These are phyloP conservation scores for Anastrepha ludens DNA, from an alignment of 1,140 invertebrate species.

Conservation along the genomic window DNA sequence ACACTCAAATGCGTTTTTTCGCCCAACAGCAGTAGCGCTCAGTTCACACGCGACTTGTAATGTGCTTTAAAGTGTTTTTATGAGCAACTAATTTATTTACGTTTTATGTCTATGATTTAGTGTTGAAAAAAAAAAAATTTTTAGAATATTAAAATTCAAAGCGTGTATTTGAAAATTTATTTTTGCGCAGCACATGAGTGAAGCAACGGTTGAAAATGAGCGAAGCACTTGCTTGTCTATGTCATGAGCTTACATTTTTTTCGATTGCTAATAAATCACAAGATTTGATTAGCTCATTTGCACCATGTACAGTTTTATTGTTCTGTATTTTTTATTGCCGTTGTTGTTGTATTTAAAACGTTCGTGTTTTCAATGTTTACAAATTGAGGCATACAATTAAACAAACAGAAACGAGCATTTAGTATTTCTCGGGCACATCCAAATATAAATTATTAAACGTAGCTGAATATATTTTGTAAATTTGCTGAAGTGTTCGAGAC, in stretches of 20 bases:
- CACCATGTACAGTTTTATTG: slow-evolving; percentile 32
- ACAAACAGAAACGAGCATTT: too few relatives aligned
- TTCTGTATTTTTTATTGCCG: background rate
- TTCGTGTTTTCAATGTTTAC: background rate
- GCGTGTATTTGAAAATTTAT: background rate
- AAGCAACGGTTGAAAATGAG: background rate
- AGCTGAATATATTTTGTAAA: too few relatives aligned
- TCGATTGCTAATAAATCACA: slow-evolving; percentile 25
- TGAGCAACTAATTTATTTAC: slow-evolving; percentile 19
- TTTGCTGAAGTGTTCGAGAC: too few relatives aligned
- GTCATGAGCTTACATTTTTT: background rate
- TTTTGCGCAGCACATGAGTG: background rate
- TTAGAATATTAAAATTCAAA: background rate
- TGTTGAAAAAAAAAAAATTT: background rate
- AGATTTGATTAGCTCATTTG: slow-evolving; percentile 51
- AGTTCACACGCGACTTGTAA: slow-evolving; percentile 27
- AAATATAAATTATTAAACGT: too few relatives aligned
- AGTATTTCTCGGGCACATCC: too few relatives aligned
- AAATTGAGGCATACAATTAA: background rate
- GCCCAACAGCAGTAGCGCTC: too few relatives aligned
- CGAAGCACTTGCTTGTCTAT: background rate
- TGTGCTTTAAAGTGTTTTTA: slow-evolving; percentile 33
- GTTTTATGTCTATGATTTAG: background rate
- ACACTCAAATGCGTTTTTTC: background rate
- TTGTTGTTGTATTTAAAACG: background rate